phyloP scores from a whole-genome alignment of 2,797 vertebrate species.

The Smutsia temminckii region DNA sequence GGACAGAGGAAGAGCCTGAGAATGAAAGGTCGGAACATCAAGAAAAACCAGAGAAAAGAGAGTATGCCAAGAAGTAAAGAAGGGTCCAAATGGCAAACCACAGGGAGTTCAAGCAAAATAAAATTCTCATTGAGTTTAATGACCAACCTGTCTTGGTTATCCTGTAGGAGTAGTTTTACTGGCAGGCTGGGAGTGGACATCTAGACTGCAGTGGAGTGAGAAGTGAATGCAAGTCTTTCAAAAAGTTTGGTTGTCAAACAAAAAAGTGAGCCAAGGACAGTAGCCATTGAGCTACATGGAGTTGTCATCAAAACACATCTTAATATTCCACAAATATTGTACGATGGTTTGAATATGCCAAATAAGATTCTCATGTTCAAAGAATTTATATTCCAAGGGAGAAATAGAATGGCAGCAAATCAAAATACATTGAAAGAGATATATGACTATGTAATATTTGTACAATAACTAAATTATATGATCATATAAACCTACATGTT shows the following conservation, averaged over 20 bases:
- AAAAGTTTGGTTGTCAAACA: not conserved
- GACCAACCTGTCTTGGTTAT: not conserved
- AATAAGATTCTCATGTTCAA: not conserved
- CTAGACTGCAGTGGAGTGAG: not conserved
- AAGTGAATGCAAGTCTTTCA: not conserved
- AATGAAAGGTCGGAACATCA: not conserved
- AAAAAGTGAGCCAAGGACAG: not conserved
- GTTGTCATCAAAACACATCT: not conserved
- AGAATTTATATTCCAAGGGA: not conserved
- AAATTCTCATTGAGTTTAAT: not conserved
- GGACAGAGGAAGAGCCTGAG: not conserved
- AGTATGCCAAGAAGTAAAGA: not conserved
- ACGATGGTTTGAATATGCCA: not conserved
- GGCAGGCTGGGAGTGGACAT: not conserved
- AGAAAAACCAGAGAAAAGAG: not conserved
- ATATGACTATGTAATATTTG: not conserved
- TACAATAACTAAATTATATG: not conserved
- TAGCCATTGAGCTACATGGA: not conserved
- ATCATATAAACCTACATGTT: not conserved
- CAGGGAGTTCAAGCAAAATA: not conserved
- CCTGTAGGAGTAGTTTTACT: not conserved
- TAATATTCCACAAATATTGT: not conserved
- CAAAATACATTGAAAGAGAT: not conserved
- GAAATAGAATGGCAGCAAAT: not conserved
- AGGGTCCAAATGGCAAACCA: not conserved